A percentile compares a stretch with the other conserved stretches of the same genome.
Conservation (phyloP, 2,113 vertebrate genomes). For the Urocitellus parryii region DNA sequence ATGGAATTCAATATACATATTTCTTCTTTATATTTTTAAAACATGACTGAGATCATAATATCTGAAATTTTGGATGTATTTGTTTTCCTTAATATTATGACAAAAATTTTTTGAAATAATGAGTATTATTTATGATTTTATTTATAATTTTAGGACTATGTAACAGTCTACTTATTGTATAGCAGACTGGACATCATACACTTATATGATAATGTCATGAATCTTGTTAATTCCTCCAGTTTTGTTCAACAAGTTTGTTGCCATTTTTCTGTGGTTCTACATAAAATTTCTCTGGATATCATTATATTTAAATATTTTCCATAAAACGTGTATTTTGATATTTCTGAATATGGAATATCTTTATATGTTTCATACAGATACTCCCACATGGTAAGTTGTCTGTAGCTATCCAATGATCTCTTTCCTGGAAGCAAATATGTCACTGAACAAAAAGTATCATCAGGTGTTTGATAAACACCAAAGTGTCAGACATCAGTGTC, state of each 20-base stretch:
- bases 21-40: not conserved
- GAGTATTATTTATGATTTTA: not conserved
- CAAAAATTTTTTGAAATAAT: not conserved
- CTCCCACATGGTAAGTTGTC: not conserved
- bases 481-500: not conserved
- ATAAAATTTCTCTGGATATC: not conserved
- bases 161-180: not conserved
- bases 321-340: slow-evolving; percentile 8
- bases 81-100: not conserved
- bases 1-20: not conserved
- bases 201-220: not conserved
- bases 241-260: not conserved
- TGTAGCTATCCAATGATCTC: not conserved
- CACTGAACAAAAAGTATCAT: not conserved
- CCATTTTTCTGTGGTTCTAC: not conserved
- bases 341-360: not conserved
- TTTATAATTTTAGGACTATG: slow-evolving; percentile 14
- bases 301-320: not conserved
- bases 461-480: not conserved
- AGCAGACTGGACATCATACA: not conserved
- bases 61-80: not conserved
- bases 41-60: not conserved
- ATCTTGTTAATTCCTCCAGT: not conserved
- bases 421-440: not conserved
- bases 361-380: not conserved